phyloP scores from a whole-genome alignment of 2,888 invertebrate genomes.

The Chymomyza amoena region DNA sequence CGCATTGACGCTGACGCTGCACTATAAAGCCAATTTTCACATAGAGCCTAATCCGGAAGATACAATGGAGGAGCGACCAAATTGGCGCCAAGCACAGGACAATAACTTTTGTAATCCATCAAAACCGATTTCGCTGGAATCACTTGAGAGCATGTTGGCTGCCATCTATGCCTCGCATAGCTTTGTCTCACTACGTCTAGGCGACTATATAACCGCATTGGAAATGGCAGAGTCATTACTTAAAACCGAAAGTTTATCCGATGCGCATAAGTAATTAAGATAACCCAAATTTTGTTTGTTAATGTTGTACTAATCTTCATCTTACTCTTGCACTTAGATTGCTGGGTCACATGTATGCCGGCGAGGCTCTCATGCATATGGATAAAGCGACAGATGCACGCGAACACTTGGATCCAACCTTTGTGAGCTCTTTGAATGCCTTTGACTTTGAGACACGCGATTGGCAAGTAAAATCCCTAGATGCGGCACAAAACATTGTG shows the following conservation, averaged over 20 bases:
- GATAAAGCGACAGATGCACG: conserved; percentile 91
- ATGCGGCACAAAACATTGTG: conserved; percentile 85
- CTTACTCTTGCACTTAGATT: conserved; percentile 80
- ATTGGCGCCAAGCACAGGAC: conserved; percentile 79
- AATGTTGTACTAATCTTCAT: background rate
- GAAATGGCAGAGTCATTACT: conserved; percentile 88
- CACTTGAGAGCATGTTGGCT: conserved; percentile 82
- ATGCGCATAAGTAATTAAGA: conserved; percentile 82
- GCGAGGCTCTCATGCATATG: conserved; percentile 90
- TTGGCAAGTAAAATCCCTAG: conserved; percentile 81
- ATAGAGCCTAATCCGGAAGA: conserved; percentile 46
- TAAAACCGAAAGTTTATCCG: conserved; percentile 85
- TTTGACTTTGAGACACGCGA: conserved; percentile 79
- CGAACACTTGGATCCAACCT: conserved; percentile 88
- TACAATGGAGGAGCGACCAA: conserved; percentile 37
- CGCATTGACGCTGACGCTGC: conserved; percentile 80
- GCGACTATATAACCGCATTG: conserved; percentile 89
- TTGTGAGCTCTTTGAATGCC: conserved; percentile 82
- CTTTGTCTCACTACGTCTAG: conserved; percentile 90
- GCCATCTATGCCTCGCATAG: conserved; percentile 88
- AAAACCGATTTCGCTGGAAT: conserved; percentile 82
- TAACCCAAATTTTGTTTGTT: background rate
- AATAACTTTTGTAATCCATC: conserved; percentile 81
- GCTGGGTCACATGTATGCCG: conserved; percentile 92
- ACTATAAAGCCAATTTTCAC: conserved; percentile 58